A percentile compares a stretch with the other conserved stretches of the same genome.
phyloP scores from a whole-genome alignment of 2,888 invertebrate species.

The Apeira syringaria region DNA sequence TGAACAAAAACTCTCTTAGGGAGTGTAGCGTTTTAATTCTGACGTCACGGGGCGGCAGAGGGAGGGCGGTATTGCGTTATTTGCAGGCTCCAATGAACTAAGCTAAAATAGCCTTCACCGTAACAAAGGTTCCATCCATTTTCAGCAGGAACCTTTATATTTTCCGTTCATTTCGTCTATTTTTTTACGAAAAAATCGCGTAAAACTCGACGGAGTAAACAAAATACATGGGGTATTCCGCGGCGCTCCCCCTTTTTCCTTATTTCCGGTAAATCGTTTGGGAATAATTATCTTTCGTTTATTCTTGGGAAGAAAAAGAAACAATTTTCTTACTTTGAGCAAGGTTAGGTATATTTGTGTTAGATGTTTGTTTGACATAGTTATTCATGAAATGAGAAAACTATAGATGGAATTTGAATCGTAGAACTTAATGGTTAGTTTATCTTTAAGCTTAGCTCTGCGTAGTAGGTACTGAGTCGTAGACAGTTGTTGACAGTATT shows the following conservation, averaged over 20 bases:
- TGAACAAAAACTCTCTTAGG: too few relatives aligned
- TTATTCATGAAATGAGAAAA: too few relatives aligned
- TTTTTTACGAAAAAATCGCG: constrained; percentile 10
- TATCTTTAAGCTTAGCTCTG: too few relatives aligned
- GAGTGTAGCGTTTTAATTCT: too few relatives aligned
- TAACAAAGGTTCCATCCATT: not conserved
- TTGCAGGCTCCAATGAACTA: not conserved
- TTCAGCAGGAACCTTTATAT: not conserved
- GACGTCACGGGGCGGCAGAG: too few relatives aligned
- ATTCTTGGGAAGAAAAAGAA: constrained; percentile 32
- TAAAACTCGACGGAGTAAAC: constrained; percentile 22
- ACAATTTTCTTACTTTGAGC: constrained; percentile 24
- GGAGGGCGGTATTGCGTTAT: too few relatives aligned
- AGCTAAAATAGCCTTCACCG: not conserved
- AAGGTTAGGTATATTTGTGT: constrained; percentile 8
- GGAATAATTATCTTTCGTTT: constrained; percentile 50
- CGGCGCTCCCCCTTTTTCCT: constrained; percentile 36
- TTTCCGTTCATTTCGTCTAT: constrained; percentile 4
- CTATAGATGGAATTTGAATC: too few relatives aligned
- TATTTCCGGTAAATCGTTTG: constrained; percentile 47
- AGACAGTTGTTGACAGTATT: too few relatives aligned
- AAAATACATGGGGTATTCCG: constrained; percentile 24
- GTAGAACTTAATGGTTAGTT: too few relatives aligned
- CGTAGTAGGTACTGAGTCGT: too few relatives aligned
- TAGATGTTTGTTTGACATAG: not conserved